Percentiles rank a stretch among this genome's conserved stretches.
Evolutionary conservation across 2,113 vertebrate genomes (phyloP).

Genomic region (Ailurus styani): DNA sequence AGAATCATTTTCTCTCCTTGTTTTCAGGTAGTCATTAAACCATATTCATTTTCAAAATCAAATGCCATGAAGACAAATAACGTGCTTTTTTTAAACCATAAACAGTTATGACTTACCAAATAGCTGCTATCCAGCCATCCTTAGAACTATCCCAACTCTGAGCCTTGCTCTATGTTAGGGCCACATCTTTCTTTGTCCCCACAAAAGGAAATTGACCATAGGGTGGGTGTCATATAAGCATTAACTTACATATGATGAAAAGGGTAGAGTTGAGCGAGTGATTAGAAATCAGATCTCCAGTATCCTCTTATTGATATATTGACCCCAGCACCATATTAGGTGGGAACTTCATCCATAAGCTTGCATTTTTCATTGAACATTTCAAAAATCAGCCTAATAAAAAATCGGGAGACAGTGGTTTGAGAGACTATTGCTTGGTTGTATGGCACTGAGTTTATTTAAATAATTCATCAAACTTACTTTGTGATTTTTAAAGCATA

Average conservation of each 20-base stretch:
- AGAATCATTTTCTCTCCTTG: neutral
- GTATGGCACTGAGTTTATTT: neutral
- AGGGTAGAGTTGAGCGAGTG: neutral
- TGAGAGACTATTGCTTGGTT: neutral
- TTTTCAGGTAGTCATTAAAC: neutral
- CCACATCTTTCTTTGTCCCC: neutral
- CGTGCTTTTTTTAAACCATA: neutral
- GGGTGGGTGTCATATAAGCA: accelerated
- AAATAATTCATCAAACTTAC: neutral
- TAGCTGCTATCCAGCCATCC: too few species aligned
- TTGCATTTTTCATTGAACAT: neutral
- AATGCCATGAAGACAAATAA: neutral
- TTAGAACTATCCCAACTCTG: neutral
- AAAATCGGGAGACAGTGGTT: neutral
- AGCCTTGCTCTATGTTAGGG: neutral
- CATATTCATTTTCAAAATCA: neutral
- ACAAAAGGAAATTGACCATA: neutral
- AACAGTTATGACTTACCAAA: neutral
- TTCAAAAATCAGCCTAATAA: neutral
- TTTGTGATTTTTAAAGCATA: neutral
- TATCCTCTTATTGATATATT: neutral
- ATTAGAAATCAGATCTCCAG: neutral
- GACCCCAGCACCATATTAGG: neutral
- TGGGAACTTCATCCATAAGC: neutral
- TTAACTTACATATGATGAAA: neutral